Evolutionary conservation across 2,113 vertebrate genomes (phyloP).

Genomic region (Notarius lentiginosus): DNA sequence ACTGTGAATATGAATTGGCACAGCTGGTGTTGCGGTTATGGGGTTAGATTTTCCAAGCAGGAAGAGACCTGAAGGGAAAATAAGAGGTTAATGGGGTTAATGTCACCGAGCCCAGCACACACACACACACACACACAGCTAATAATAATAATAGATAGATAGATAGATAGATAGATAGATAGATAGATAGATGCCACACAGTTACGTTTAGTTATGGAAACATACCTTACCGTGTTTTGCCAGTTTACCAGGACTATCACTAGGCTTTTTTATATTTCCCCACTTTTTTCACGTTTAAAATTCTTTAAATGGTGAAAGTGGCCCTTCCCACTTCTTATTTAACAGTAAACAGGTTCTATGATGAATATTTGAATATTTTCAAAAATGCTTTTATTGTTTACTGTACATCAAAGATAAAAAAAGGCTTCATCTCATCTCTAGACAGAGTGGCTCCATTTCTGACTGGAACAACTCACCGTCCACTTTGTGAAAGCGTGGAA

Average conservation of each 20-base stretch:
- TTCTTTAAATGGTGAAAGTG: not conserved
- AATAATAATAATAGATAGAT: not conserved
- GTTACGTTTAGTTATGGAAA: not conserved
- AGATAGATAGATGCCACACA: not conserved
- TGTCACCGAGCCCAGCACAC: slow-evolving; percentile 23
- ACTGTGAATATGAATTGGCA: slow-evolving; percentile 29
- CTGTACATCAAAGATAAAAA: slow-evolving; percentile 1
- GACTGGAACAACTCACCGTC: slow-evolving; percentile 81
- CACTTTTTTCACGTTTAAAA: not conserved
- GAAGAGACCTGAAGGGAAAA: slow-evolving; percentile 21
- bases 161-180: too few relatives aligned
- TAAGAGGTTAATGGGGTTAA: slow-evolving; percentile 51
- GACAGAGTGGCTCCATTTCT: slow-evolving; percentile 81
- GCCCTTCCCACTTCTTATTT: not conserved
- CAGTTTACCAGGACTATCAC: not conserved
- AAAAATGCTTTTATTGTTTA: slow-evolving; percentile 75
- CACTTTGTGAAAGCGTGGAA: slow-evolving; percentile 81
- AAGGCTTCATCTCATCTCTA: slow-evolving; percentile 64
- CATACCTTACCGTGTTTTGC: not conserved
- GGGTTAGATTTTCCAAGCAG: slow-evolving; percentile 36
- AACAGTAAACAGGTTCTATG: slow-evolving; percentile 19
- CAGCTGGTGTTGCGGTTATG: slow-evolving; percentile 33
- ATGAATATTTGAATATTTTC: slow-evolving; percentile 46
- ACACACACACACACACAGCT: slow-evolving; percentile 21
- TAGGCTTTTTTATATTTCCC: not conserved